Evolutionary conservation across 1,140 invertebrate species (phyloP), one percentile per base, ranked within the genome.

Genomic region (Apis cerana): DNA sequence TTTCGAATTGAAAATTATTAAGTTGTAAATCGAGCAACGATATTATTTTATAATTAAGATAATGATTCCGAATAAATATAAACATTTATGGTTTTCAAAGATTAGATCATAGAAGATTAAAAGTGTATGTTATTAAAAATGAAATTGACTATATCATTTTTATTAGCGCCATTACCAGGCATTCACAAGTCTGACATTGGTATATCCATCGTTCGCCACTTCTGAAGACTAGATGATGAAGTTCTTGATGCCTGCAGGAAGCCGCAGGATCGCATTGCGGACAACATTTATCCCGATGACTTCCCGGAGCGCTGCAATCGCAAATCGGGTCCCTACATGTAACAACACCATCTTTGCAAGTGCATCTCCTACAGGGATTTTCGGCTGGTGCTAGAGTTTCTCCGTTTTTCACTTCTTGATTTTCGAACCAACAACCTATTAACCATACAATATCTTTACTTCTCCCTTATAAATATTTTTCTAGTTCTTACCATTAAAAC

Each of bases 141-240:
- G 19, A 2, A 13, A 27, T 10, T 5, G 33, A 43, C 4, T 7
- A 7, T 43, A 43, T 43, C 7, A 43, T 43, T 43, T 43, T 43
- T 43, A 43, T 43, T 43, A 43, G n/a, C 2, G 2, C 64, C 13
- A 95, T 95, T 93, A 97, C 97, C 92, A 98, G 94, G 94, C 97
- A 98, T 94, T 98, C 97, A 95, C 97, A 98, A 79, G 97, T 97
- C 94, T 98, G 97, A 93, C 97, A 98, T 91, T 98, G 96, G 93
- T 97, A 98, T 80, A 97, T 96, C 97, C 97, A 98, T 88, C 95
- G 95, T 92, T 98, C 97, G 56, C 97, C 97, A 91, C 96, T 97
- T 88, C 96, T 95, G 91, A 97, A 97, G 84, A 96, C 94, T 77
- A 97, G 95, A 89, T 97, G 95, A 82, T 96, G 95, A 88, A 97